These are phyloP conservation scores for Aphodius granarius DNA, from an alignment of 2,888 invertebrate species.

Conservation along the genomic window DNA sequence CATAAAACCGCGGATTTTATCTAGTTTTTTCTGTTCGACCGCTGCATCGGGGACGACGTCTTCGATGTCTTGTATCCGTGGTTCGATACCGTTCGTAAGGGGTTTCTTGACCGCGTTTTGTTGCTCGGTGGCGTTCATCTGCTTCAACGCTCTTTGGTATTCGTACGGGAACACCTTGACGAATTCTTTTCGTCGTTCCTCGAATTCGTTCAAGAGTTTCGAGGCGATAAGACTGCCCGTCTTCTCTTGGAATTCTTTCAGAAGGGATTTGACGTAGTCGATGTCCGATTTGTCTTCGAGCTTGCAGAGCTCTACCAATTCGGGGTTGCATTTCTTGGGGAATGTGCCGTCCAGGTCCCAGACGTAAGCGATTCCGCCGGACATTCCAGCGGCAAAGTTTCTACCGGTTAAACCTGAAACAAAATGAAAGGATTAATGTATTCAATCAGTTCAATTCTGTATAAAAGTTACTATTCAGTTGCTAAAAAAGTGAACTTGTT, in stretches of 20 bases:
- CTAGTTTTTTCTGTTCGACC: conserved; percentile 78
- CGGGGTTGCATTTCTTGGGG: conserved; percentile 87
- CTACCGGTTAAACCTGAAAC: conserved; percentile 91
- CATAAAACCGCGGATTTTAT: conserved; percentile 82
- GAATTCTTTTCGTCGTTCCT: conserved; percentile 78
- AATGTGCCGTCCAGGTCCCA: conserved; percentile 88
- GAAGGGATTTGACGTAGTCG: conserved; percentile 70
- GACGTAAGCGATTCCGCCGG: conserved; percentile 90
- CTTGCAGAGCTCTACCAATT: conserved; percentile 90
- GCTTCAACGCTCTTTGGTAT: conserved; percentile 85
- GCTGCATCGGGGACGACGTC: conserved; percentile 80
- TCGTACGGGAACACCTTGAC: conserved; percentile 96
- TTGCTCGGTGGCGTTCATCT: conserved; percentile 59
- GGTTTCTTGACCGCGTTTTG: conserved; percentile 29
- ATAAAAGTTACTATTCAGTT: too few relatives aligned
- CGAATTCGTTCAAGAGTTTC: conserved; percentile 74
- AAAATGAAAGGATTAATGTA: too few relatives aligned
- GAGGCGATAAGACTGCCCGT: conserved; percentile 82
- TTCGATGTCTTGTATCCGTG: conserved; percentile 74
- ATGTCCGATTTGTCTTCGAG: conserved; percentile 79
- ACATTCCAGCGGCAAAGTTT: conserved; percentile 99
- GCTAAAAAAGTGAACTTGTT: too few relatives aligned
- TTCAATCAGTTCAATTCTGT: too few relatives aligned
- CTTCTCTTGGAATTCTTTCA: conserved; percentile 82
- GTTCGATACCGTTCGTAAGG: conserved; percentile 44